Conservation (phyloP, 2,888 invertebrate genomes). For the Coleophora flavipennella region DNA sequence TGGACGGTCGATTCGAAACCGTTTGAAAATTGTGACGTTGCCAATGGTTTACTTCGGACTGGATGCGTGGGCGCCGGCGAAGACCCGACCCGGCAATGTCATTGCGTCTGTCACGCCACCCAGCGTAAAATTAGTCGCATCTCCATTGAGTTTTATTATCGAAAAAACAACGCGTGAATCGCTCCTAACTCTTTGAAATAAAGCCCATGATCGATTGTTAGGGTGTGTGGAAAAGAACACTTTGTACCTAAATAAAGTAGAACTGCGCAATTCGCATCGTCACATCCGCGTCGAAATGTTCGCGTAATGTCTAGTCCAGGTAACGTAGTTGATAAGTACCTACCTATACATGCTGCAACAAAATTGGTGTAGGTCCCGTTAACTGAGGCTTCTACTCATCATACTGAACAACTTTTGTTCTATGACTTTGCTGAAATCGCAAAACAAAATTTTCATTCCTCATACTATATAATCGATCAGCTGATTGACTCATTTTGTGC, state of each 20-base stretch:
- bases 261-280: constrained; percentile 26
- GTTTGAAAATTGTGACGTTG: constrained; percentile 1
- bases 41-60: not conserved
- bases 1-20: not conserved
- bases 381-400: no score
- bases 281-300: constrained; percentile 17
- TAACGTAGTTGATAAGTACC: no score
- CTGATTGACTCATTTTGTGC: no score
- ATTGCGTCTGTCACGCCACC: not conserved
- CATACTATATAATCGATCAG: no score
- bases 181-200: constrained; percentile 2
- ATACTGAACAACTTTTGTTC: no score
- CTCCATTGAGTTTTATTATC: not conserved
- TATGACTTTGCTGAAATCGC: no score
- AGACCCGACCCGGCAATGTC: constrained; percentile 1
- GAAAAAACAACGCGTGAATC: constrained; percentile 5
- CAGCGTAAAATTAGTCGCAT: constrained; percentile 25
- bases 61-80: not conserved
- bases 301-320: no score
- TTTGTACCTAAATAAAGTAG: constrained; percentile 3
- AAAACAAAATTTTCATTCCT: no score
- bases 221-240: constrained; percentile 4
- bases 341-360: no score
- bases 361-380: no score
- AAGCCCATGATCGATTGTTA: not conserved